Percentiles rank a stretch among this genome's conserved stretches.
Evolutionary conservation across 2,888 invertebrate species (phyloP).

Genomic region (Bursaphelenchus okinawaensis): DNA sequence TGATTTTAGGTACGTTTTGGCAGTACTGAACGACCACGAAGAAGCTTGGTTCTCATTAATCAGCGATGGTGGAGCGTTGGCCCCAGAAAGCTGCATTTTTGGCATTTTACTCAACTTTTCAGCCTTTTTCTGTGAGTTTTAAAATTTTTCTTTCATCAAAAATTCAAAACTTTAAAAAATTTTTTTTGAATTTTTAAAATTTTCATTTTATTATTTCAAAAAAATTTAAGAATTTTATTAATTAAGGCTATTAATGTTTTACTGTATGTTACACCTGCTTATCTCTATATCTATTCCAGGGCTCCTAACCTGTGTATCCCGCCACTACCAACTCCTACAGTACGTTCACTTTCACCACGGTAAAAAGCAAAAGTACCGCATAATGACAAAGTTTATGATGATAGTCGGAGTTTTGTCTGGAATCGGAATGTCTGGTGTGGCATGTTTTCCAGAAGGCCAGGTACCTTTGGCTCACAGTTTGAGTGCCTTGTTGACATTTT

Average conservation of each 20-base stretch:
- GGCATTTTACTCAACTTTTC: no score
- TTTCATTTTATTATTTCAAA: no score
- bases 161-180: not conserved
- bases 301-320: not conserved
- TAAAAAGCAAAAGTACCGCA: not conserved
- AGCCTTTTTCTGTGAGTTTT: no score
- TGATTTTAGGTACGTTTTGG: not conserved
- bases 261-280: no score
- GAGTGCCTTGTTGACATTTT: not conserved
- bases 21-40: not conserved
- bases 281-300: no score
- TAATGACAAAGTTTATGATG: not conserved
- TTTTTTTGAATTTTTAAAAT: no score
- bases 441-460: slow-evolving; percentile 9
- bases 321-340: slow-evolving; percentile 3
- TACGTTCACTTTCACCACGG: slow-evolving; percentile 2
- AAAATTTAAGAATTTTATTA: no score
- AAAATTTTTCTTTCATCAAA: not conserved
- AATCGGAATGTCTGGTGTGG: not conserved
- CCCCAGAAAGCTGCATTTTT: slow-evolving; percentile 1
- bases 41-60: not conserved
- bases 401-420: not conserved
- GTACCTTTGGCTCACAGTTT: slow-evolving; percentile 13
- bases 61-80: not conserved
- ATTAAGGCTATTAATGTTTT: no score